Evolutionary conservation across 2,797 vertebrate genomes (phyloP), one percentile per base, ranked within the genome.

Genomic region (Myiothlypis chrysogaster): DNA sequence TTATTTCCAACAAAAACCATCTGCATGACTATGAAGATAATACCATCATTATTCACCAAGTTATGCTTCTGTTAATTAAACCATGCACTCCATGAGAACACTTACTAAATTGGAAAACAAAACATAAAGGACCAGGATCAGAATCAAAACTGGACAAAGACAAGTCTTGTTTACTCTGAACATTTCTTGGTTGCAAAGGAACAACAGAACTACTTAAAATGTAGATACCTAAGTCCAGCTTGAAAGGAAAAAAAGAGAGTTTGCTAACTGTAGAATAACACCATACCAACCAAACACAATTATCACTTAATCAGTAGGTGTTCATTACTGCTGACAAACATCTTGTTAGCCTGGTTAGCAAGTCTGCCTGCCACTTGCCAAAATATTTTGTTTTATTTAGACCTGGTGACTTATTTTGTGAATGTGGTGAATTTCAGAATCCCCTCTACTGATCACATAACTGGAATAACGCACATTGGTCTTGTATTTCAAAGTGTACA

Each of bases 341-440:
- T 39, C 94, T 96, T 90, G 86, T 96, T 94, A 94, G 78, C 50
- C 91, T 89, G 57, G 88, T 90, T 95, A 94, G 86, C 81, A 84
- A 92, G 95, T 94, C 95, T 96, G 93, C 78, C 88, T 52, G 86
- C 93, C 94, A 96, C 91, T 96, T 96, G 95, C 91, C 91, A 92
- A 96, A 96, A 96, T 92, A 96, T 94, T 97, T 87, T 90, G 85
- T 95, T 96, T 94, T 95, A 82, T 96, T 96, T 96, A 97, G 64
- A 95, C 88, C 78, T 80, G 68, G 83, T 83, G 86, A 94, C 78
- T 93, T 93, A 92, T 87, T 95, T 90, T 87, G 91, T 78, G 77
- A 93, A 91, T 47, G 52, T 34, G 66, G 72, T 82, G 77, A 89
- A 87, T 95, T 95, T 95, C 83, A 87, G 94, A 90, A 90, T 94